These are phyloP conservation scores for Tachysurus fulvidraco DNA, from an alignment of 2,113 vertebrate species.

Conservation along the genomic window DNA sequence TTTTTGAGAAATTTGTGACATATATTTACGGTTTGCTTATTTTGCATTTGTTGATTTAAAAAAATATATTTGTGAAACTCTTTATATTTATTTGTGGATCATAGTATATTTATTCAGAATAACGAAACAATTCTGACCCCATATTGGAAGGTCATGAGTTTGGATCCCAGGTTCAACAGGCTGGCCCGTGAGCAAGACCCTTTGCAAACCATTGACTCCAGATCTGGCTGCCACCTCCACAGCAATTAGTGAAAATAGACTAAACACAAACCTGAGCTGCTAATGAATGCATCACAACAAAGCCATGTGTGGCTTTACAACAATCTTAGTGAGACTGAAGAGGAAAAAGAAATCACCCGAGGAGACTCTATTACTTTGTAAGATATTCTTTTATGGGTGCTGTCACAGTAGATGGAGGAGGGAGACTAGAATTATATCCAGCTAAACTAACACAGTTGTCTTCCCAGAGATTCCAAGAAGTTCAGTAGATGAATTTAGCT, in stretches of 20 bases:
- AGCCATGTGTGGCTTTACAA: not conserved
- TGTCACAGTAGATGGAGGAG: not conserved
- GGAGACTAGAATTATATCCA: not conserved
- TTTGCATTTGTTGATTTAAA: no score
- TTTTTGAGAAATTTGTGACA: no score
- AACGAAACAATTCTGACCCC: no score
- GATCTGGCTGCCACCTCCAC: not conserved
- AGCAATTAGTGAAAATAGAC: not conserved
- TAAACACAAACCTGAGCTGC: not conserved
- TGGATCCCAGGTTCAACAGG: no score
- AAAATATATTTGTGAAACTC: no score
- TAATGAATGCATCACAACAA: not conserved
- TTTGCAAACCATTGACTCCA: not conserved
- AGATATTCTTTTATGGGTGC: not conserved
- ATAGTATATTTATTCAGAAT: no score
- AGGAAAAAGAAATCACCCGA: not conserved
- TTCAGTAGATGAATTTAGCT: not conserved
- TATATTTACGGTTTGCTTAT: no score
- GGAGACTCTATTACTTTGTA: not conserved
- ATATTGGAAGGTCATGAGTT: no score
- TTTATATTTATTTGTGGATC: no score
- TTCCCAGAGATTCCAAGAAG: not conserved
- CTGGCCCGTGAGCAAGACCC: no score
- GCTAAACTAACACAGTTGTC: not conserved
- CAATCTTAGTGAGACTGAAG: not conserved